A percentile compares a stretch with the other conserved stretches of the same genome.
These are phyloP conservation scores for Eustalomyia histrio DNA, from an alignment of 2,888 invertebrate genomes.

Conservation along the genomic window DNA sequence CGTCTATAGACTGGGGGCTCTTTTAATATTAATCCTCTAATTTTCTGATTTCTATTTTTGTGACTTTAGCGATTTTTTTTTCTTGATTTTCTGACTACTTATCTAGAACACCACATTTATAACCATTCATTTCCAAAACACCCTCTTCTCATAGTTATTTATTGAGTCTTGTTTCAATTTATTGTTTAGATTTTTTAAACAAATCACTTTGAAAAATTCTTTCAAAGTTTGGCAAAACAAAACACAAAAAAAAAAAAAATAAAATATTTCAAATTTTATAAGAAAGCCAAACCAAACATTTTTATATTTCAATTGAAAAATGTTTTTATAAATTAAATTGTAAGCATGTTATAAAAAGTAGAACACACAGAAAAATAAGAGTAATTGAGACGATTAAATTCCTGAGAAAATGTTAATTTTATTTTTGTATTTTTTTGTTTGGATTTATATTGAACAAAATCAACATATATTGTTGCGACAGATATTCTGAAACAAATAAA, in stretches of 20 bases:
- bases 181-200: slow-evolving; percentile 31
- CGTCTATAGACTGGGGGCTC: too few relatives aligned
- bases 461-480: slow-evolving; percentile 6
- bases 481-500: slow-evolving; percentile 35
- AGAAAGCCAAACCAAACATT: slow-evolving; percentile 3
- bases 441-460: not conserved
- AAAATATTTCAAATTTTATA: not conserved
- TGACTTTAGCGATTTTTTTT: too few relatives aligned
- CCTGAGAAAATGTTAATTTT: slow-evolving; percentile 38
- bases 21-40: too few relatives aligned
- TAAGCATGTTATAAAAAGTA: slow-evolving; percentile 45
- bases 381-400: slow-evolving; percentile 46
- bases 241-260: not conserved
- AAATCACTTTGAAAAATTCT: slow-evolving; percentile 44
- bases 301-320: not conserved
- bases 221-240: not conserved
- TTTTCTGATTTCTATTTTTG: too few relatives aligned
- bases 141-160: not conserved
- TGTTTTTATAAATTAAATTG: slow-evolving; percentile 43
- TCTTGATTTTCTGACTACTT: too few relatives aligned
- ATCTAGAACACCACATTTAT: too few relatives aligned
- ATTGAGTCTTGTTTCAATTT: slow-evolving; percentile 19
- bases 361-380: slow-evolving; percentile 31
- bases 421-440: slow-evolving; percentile 1
- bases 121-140: too few relatives aligned